These are phyloP conservation scores for Geophilus truncorum DNA, from an alignment of 2,888 invertebrate species.

Conservation along the genomic window DNA sequence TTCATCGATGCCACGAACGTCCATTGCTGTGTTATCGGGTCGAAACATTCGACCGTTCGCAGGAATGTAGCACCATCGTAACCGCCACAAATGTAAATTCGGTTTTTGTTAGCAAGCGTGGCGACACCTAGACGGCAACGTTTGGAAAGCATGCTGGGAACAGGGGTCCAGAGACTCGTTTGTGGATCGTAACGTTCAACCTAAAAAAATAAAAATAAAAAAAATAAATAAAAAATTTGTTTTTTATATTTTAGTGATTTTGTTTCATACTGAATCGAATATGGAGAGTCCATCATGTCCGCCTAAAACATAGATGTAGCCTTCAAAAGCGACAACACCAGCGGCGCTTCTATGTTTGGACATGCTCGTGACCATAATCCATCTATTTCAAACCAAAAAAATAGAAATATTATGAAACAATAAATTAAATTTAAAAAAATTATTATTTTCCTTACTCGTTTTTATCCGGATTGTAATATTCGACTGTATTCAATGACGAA, in stretches of 20 bases:
- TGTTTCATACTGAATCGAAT: slow-evolving; percentile 64
- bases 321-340: slow-evolving; percentile 64
- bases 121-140: slow-evolving; percentile 79
- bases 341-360: slow-evolving; percentile 67
- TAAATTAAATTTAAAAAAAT: not conserved
- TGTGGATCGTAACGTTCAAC: slow-evolving; percentile 73
- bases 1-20: slow-evolving; percentile 72
- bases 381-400: slow-evolving; percentile 46
- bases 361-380: slow-evolving; percentile 69
- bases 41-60: slow-evolving; percentile 73
- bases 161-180: slow-evolving; percentile 65
- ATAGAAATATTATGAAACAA: not conserved
- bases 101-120: slow-evolving; percentile 64
- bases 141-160: slow-evolving; percentile 72
- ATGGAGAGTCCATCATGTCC: slow-evolving; percentile 85
- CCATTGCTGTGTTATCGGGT: slow-evolving; percentile 71
- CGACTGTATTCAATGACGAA: slow-evolving; percentile 73
- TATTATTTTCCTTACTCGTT: slow-evolving; percentile 50
- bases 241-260: not conserved
- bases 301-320: slow-evolving; percentile 73
- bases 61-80: slow-evolving; percentile 80
- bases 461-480: slow-evolving; percentile 69
- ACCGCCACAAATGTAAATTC: slow-evolving; percentile 73
- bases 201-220: slow-evolving; percentile 47
- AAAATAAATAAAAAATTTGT: too few relatives aligned